Evolutionary conservation across 1,140 invertebrate genomes (phyloP).

Genomic region (Paraescarpia echinospica): DNA sequence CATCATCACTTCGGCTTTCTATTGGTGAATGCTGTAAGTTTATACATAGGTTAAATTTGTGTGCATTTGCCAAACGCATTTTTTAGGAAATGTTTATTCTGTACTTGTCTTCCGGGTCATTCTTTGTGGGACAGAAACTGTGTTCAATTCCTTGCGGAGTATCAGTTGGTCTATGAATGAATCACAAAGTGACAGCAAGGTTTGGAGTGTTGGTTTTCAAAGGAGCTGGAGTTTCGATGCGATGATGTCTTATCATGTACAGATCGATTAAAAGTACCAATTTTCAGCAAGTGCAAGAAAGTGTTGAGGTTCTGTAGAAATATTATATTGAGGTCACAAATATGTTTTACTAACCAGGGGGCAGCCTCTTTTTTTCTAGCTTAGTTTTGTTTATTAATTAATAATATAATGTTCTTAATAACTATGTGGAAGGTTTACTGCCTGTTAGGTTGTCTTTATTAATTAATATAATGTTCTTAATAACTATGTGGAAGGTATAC

Average conservation of each 20-base stretch:
- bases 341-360: too few relatives aligned
- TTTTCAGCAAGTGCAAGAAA: not conserved
- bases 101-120: not conserved
- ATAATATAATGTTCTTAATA: too few relatives aligned
- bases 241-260: not conserved
- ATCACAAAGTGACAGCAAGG: not conserved
- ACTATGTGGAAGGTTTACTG: too few relatives aligned
- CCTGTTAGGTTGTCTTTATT: too few relatives aligned
- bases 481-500: too few relatives aligned
- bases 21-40: not conserved
- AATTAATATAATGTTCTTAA: too few relatives aligned
- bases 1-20: too few relatives aligned
- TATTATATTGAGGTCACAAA: not conserved
- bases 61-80: not conserved
- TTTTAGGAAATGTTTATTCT: not conserved
- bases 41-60: not conserved
- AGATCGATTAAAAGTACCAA: not conserved
- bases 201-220: not conserved
- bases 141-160: not conserved
- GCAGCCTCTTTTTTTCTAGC: too few relatives aligned
- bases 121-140: not conserved
- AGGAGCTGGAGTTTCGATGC: not conserved
- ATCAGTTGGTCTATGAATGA: too few relatives aligned
- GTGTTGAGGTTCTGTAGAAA: not conserved
- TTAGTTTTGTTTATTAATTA: too few relatives aligned